phyloP scores from a whole-genome alignment of 30 jellyfish, hydroid and myxozoan genomes.

The Turritopsis dohrnii region DNA sequence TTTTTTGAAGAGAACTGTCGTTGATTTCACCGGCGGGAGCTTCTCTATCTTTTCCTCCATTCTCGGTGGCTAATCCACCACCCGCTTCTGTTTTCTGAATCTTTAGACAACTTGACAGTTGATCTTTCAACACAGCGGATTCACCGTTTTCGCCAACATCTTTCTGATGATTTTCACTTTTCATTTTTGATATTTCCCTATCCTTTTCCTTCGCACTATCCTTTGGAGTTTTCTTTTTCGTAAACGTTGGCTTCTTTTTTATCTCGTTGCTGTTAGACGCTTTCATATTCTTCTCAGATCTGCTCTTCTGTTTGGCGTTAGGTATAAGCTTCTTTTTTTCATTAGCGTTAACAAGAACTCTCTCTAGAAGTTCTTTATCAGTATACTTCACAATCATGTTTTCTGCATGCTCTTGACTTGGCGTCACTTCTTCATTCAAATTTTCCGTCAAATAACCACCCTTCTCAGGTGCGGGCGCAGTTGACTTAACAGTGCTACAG shows the following conservation, averaged over 20 bases:
- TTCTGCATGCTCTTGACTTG: constrained; percentile 16
- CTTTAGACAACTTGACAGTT: neutral
- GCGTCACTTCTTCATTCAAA: neutral
- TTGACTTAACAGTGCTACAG: neutral
- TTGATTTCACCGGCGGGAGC: neutral
- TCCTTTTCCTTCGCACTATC: neutral
- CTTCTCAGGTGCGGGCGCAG: neutral
- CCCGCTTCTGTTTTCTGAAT: neutral
- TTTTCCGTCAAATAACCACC: neutral
- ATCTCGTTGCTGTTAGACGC: neutral
- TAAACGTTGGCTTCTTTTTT: neutral
- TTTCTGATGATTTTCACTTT: neutral
- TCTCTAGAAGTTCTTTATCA: neutral
- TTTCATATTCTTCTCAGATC: neutral
- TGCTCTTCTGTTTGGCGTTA: neutral
- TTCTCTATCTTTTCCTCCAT: neutral
- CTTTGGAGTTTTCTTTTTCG: neutral
- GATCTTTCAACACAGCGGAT: neutral
- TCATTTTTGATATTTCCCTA: neutral
- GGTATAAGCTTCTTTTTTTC: neutral
- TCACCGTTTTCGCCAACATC: neutral
- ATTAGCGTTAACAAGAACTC: neutral
- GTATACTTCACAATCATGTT: constrained; percentile 25
- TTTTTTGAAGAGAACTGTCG: neutral
- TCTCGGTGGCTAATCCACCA: neutral